Percentiles rank a stretch among this genome's conserved stretches.
These are phyloP conservation scores for Cuculus canorus DNA, from an alignment of 2,797 vertebrate genomes.

Conservation along the genomic window DNA sequence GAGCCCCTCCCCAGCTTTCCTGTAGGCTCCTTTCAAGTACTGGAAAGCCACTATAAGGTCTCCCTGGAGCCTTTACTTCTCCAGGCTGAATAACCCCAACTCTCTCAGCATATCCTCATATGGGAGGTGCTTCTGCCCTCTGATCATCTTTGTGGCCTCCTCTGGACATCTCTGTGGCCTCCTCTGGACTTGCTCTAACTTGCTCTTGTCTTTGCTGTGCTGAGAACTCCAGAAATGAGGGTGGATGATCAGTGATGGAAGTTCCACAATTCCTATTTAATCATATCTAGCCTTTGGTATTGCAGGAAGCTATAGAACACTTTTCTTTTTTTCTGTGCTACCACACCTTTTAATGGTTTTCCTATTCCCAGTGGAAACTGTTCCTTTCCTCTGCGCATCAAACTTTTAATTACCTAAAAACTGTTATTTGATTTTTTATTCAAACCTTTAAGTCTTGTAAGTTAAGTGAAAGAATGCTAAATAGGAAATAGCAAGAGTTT, in stretches of 20 bases:
- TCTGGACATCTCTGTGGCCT: too few relatives aligned
- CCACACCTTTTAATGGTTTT: not conserved
- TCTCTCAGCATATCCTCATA: too few relatives aligned
- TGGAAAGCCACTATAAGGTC: too few relatives aligned
- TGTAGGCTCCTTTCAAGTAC: too few relatives aligned
- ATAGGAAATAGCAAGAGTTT: not conserved
- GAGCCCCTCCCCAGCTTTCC: too few relatives aligned
- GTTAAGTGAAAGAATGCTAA: not conserved
- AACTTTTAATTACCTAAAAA: not conserved
- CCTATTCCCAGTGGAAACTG: not conserved
- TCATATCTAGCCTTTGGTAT: not conserved
- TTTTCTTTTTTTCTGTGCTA: not conserved
- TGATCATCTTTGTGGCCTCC: too few relatives aligned
- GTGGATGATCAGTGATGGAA: not conserved
- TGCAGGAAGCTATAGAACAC: not conserved
- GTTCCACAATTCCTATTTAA: not conserved
- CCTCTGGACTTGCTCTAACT: too few relatives aligned
- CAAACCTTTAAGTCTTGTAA: not conserved
- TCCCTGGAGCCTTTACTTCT: too few relatives aligned
- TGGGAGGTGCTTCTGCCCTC: too few relatives aligned
- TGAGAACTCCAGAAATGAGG: too few relatives aligned
- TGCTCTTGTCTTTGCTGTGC: too few relatives aligned
- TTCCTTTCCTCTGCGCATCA: fast-evolving
- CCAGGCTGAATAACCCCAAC: too few relatives aligned
- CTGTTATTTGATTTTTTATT: not conserved